These are phyloP conservation scores for Scaptomyza tumidula DNA, from an alignment of 2,888 invertebrate genomes.

Conservation along the genomic window DNA sequence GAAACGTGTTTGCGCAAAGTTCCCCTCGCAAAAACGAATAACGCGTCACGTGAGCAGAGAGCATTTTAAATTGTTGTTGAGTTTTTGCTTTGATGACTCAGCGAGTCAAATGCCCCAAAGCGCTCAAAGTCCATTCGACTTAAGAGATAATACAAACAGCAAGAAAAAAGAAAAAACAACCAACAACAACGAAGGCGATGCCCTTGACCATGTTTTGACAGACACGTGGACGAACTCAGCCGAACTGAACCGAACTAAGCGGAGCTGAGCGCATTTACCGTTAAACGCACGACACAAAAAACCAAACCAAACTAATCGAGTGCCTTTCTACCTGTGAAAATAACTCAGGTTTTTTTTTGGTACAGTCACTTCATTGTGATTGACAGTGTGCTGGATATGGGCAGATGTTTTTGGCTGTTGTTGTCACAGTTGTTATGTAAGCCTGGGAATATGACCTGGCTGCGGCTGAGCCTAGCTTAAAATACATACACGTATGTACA, in stretches of 20 bases:
- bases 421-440: conserved; percentile 6
- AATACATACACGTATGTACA: not conserved
- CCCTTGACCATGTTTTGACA: conserved; percentile 72
- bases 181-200: conserved; percentile 37
- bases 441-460: conserved; percentile 32
- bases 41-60: conserved; percentile 53
- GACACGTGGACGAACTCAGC: conserved; percentile 19
- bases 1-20: conserved; percentile 63
- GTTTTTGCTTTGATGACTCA: conserved; percentile 48
- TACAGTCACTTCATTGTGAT: conserved; percentile 16
- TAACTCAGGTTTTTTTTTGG: conserved; percentile 12
- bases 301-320: conserved; percentile 11
- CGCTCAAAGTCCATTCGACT: conserved; percentile 19
- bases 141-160: conserved; percentile 22
- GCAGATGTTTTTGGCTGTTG: conserved; percentile 42
- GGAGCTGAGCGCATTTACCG: conserved; percentile 31
- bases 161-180: conserved; percentile 12
- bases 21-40: conserved; percentile 38
- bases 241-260: not conserved
- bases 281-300: conserved; percentile 39
- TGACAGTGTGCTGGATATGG: conserved; percentile 21
- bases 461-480: conserved; percentile 15
- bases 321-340: conserved; percentile 56
- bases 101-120: conserved; percentile 48
- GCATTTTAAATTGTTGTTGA: conserved; percentile 28